phyloP scores from a whole-genome alignment of 2,113 vertebrate genomes.

The Tragelaphus strepsiceros region DNA sequence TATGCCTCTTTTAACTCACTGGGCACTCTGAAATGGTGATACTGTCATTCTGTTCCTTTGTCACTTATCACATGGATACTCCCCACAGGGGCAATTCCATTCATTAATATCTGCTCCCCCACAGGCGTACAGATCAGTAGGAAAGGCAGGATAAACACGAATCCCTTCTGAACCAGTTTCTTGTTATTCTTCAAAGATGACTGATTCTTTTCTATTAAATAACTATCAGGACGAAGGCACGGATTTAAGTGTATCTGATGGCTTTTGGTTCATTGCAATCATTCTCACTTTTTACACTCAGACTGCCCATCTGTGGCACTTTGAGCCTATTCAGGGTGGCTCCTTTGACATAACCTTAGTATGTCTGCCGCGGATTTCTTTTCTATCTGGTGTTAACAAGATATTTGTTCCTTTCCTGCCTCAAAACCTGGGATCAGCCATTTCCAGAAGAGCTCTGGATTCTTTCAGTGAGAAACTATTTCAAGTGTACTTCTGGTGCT shows the following conservation, averaged over 20 bases:
- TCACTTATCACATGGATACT: not conserved
- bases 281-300: not conserved
- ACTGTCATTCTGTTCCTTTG: not conserved
- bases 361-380: not conserved
- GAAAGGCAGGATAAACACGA: not conserved
- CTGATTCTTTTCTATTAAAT: not conserved
- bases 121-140: not conserved
- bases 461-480: not conserved
- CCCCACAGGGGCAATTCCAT: not conserved
- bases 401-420: not conserved
- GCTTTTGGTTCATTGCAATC: not conserved
- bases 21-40: not conserved
- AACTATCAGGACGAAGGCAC: not conserved
- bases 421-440: not conserved
- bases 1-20: not conserved
- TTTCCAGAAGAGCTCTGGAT: not conserved
- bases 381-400: not conserved
- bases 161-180: not conserved
- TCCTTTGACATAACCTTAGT: not conserved
- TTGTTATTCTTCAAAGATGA: not conserved
- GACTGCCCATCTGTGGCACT: not conserved
- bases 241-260: not conserved
- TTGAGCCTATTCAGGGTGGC: not conserved
- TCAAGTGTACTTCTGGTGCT: not conserved
- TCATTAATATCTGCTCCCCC: not conserved